A percentile compares a stretch with the other conserved stretches of the same genome.
Conservation (phyloP, 2,888 invertebrate species). For the Conistra vaccinii region DNA sequence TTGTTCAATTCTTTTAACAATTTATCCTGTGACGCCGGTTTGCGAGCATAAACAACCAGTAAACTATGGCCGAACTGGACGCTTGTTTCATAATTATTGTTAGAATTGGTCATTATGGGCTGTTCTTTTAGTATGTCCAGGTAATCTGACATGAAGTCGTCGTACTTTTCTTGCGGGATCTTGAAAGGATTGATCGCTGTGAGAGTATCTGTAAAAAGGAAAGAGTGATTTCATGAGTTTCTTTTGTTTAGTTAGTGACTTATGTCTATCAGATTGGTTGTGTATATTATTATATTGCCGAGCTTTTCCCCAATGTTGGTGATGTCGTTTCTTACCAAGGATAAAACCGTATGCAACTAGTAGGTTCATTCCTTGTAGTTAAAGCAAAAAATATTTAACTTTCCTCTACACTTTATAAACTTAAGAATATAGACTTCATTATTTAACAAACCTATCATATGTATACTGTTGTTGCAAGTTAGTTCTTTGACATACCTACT, state of each 20-base stretch:
- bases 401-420: too few species aligned
- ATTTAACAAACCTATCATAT: too few species aligned
- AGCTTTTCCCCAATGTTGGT: too few species aligned
- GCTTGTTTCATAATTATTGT: constrained; percentile 43
- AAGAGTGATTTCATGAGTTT: not conserved
- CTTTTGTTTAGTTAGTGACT: too few species aligned
- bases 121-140: constrained; percentile 86
- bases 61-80: constrained; percentile 47
- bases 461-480: too few species aligned
- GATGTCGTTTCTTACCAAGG: too few species aligned
- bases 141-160: constrained; percentile 84
- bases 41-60: constrained; percentile 49
- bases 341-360: too few species aligned
- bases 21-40: constrained; percentile 49
- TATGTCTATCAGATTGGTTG: not conserved
- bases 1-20: constrained; percentile 26
- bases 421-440: too few species aligned
- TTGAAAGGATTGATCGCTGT: constrained; percentile 86
- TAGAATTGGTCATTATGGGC: constrained; percentile 73
- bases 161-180: constrained; percentile 70
- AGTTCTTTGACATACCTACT: too few species aligned
- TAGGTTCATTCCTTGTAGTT: too few species aligned
- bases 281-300: too few species aligned
- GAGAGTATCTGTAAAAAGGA: constrained; percentile 90
- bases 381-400: too few species aligned